Evolutionary conservation across 2,888 invertebrate genomes (phyloP), one percentile per base, ranked within the genome.

Genomic region (Acronicta leporina): DNA sequence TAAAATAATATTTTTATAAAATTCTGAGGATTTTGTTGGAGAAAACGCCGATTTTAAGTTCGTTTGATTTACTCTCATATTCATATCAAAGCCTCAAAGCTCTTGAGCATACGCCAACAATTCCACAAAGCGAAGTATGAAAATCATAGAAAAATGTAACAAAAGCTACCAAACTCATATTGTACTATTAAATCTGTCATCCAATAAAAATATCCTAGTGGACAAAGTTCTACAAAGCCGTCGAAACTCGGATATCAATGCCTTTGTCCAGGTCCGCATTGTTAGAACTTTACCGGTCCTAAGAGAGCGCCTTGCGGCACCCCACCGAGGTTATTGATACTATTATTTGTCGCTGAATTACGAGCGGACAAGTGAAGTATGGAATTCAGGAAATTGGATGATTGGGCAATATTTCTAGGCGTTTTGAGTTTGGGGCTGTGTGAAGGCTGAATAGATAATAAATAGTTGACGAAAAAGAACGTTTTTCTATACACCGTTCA

Each of bases 251-350:
- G 68, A 65, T 68, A 68, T 73, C 62, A 74, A 72, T 69, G 72
- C 74, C 63, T 78, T 81, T 81, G 81, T 80, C 63, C 76, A 51
- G 15, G 27, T 52, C 51, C 63, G 55, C 73, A 74, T 81, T 81
- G 79, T 81, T 68, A 65, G 59, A 77, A 79, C 65, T 78, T 79
- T 73, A 65, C 63, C 73, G 73, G 76, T 53, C 68, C 65, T 62
- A 78, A 58, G 56, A 74, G 62, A 58, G 66, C 61, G 68, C 63
- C 76, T 69, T 74, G 70, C 30, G 68, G 70, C 55, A 77, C 67
- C 64, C 77, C 63, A 45, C 54, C 35, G 54, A 33, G 58, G 67
- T 63, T 77, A 74, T 76, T 68, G 74, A 62, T 68, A 54, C 57
- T 68, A 71, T 70, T 63, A 63, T 73, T 68, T 74, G 60, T 69